Base-by-base conservation (phyloP, 2,113 vertebrate species). In the Crocuta crocuta region DNA sequence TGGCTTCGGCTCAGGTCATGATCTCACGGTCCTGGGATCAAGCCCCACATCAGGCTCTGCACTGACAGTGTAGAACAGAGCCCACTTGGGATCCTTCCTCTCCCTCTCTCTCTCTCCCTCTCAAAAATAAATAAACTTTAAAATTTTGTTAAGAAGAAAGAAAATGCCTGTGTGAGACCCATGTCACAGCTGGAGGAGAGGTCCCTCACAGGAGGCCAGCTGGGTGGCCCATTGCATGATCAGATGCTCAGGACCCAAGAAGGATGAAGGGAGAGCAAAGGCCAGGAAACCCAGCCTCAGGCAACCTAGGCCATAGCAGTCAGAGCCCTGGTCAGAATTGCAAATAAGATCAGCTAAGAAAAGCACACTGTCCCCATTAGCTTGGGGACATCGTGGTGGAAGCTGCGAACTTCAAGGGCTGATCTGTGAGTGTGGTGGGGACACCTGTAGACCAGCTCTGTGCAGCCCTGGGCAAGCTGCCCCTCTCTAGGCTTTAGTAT, bases 361-460 rank as follows among this genome's bases (percentile, higher is more conserved):
- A 61, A 39, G 24, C 50, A 48, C 8, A 1, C 35, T 31, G 4
- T 17, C 81, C 33, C 2, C 4, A 1, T 43, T 0, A n/a, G 19
- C 24, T 15, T 43, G 23, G 12, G 43, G 9, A 68, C 28, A n/a
- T 31, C 4, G 0, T 3, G 0, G 13, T 17, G 35, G 39, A 9
- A 65, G 43, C 17, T 21, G 16, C 55, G n/a, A 65, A 50, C 16
- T 55, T n/a, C 35, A 4, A 16, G 17, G 35, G 4, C 43, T 58
- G 66, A 61, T 15, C 39, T 39, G 5, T 26, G 0, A 66, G 24
- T 8, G 35, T 35, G 5, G 68, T 17, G 21, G 21, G 3, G 9
- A 0, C 33, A 31, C 45, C 45, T 17, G 9, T 9, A 53, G 39
- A 65, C 63, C 7, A 23, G 2, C 71, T 95, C 66, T 35, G 4